Base-by-base conservation (phyloP, 2,888 invertebrate species). In the Drosophila niveifrons region DNA sequence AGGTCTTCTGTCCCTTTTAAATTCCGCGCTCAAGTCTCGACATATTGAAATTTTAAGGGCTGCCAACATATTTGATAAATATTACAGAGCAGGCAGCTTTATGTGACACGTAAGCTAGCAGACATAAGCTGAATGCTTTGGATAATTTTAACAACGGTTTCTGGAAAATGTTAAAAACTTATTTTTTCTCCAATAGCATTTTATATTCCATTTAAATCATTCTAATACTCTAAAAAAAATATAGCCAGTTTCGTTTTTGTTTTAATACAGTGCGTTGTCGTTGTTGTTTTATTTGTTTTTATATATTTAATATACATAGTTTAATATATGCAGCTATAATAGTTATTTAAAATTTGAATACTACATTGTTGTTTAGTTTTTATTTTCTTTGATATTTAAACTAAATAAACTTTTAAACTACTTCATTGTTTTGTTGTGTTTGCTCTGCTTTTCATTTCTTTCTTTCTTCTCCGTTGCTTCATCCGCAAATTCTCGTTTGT, bases 291-390 rank as follows among this genome's bases (percentile, higher is more conserved):
- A 73, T 80, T 83, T 71, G 50, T 78, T 70, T 82, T 71, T 70
- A 74, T 83, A 78, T 85, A 84, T 87, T 87, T 80, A 82, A 80
- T 85, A 78, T 80, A 80, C 57, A 57, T 57, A 57, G 71, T 86
- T 84, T 78, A 67, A 77, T 77, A 80, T 84, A 87, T 87, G 85
- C 88, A 85, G 80, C 79, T 81, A 89, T 78, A 79, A 83, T 75
- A 72, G 72, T 75, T 85, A 85, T 79, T 86, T 77, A 75, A 82
- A 85, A 78, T 84, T 82, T 83, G 74, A 80, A 85, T 85, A 89
- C 81, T 80, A 77, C 78, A 72, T 66, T 73, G 72, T 86, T 78
- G 72, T 86, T 78, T 72, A 70, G 66, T 78, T 74, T 58, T 68
- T 68, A 68, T 72, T 81, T 75, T 70, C 70, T 65, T 72, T 75